Evolutionary conservation across 2,888 invertebrate genomes (phyloP), one percentile per base, ranked within the genome.

Genomic region (Altica lythri): DNA sequence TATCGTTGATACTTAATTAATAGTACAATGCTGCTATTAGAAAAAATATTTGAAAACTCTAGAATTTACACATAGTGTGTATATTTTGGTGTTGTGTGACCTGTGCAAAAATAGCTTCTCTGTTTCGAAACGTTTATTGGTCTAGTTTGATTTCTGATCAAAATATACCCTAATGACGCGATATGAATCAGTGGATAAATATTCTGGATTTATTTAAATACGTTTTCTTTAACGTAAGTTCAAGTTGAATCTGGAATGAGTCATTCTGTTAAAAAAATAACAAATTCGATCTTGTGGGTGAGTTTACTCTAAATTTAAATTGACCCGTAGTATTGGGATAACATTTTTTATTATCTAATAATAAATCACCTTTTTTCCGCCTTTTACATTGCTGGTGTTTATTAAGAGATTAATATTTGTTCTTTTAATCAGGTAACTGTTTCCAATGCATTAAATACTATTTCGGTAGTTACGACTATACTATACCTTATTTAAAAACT

Each of bases 121-220:
- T 38, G 38, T 38, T 38, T 38, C 13, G 25, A n/a, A 25, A 42
- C 22, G 13, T 14, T 42, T 25, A 9, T 25, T 22, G 12, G n/a
- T n/a, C 2, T 30, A 44, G 12, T 5, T 30, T 17, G 16, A 29
- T 18, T 44, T 17, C 19, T 43, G 43, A 25, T 29, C 17, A 32
- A 44, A 44, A 44, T 44, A 44, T 32, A 44, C 30, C 34, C 45
- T 29, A 14, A 30, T 45, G 45, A 45, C 45, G 45, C 9, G 16
- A 22, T 32, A 45, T 45, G 45, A 45, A 34, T 45, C 45, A 45
- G 45, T 34, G n/a, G 14, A 13, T 14, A 44, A 44, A 32, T 30
- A 44, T 32, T 19, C 10, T 22, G 14, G 34, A 13, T 34, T 17
- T 32, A 44, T 45, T 45, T 34, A 13, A 45, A 45, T 22, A 35